Conservation (phyloP, 2,113 vertebrate species). For the Sylvia atricapilla region DNA sequence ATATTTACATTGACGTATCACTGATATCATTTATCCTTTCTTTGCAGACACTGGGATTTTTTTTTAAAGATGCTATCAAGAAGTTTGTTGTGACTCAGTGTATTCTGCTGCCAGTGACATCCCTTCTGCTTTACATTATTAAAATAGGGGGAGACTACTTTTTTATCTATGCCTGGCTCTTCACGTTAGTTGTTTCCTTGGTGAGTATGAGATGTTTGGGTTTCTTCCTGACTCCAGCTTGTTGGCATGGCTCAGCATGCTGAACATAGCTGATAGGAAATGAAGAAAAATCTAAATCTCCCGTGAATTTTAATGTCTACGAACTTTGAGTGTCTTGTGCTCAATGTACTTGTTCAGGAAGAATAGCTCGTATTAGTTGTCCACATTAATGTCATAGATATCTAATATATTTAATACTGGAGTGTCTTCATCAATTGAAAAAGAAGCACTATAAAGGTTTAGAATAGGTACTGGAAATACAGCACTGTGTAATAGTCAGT, state of each 20-base stretch:
- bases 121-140: constrained; percentile 96
- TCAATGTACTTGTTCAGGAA: neutral
- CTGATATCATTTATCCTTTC: constrained; percentile 23
- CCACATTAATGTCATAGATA: neutral
- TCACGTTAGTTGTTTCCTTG: constrained; percentile 92
- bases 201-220: constrained; percentile 76
- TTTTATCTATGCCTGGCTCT: constrained; percentile 99
- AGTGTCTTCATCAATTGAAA: neutral
- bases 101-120: constrained; percentile 94
- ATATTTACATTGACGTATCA: neutral
- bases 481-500: neutral
- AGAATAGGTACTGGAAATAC: neutral
- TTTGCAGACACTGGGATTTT: constrained; percentile 90
- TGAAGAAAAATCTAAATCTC: neutral
- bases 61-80: constrained; percentile 95
- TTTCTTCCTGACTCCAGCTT: neutral
- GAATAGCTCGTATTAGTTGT: neutral
- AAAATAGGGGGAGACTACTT: constrained; percentile 99
- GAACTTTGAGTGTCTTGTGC: neutral
- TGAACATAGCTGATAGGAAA: neutral
- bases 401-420: neutral
- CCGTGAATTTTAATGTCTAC: neutral
- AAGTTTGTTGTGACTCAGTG: constrained; percentile 97
- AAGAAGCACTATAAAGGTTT: neutral
- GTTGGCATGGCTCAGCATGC: neutral